Percentiles rank a stretch among this genome's conserved stretches.
phyloP scores from a whole-genome alignment of 2,113 vertebrate species.

The Sinocyclocheilus grahami region DNA sequence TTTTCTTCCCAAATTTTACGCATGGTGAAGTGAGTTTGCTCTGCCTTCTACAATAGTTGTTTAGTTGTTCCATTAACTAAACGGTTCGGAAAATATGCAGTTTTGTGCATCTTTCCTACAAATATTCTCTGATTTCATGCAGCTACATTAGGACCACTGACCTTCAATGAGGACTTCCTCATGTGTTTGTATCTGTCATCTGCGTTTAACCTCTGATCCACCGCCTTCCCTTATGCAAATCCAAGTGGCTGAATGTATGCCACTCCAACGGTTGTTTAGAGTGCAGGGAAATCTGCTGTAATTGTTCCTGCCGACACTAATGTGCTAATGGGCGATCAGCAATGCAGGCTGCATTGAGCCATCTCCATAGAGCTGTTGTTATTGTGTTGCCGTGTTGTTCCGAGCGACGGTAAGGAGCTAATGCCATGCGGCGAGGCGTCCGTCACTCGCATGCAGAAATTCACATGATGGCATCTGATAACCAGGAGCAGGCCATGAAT shows the following conservation, averaged over 20 bases:
- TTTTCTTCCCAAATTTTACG: no score
- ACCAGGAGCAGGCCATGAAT: constrained; percentile 69
- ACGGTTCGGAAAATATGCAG: neutral
- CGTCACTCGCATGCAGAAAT: constrained; percentile 47
- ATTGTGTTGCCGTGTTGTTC: constrained; percentile 65
- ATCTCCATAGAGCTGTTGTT: constrained; percentile 51
- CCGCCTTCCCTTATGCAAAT: neutral
- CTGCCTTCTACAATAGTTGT: no score
- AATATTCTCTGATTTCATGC: neutral
- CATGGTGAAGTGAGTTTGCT: no score
- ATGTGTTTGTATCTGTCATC: neutral
- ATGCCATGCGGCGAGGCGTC: constrained; percentile 71
- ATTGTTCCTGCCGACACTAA: constrained; percentile 53
- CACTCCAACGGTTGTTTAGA: constrained; percentile 17
- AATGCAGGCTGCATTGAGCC: constrained; percentile 58
- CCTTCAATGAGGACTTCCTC: neutral
- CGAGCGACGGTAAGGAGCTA: constrained; percentile 66
- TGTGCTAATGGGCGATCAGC: constrained; percentile 71
- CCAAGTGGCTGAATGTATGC: constrained; percentile 42
- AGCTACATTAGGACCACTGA: neutral
- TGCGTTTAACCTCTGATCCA: constrained; percentile 11
- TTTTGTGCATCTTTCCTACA: neutral
- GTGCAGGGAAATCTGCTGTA: constrained; percentile 22
- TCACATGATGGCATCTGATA: constrained; percentile 61
- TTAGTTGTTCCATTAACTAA: neutral